Evolutionary conservation across 2,888 invertebrate genomes (phyloP), one percentile per base, ranked within the genome.

Genomic region (Melipona beecheii): DNA sequence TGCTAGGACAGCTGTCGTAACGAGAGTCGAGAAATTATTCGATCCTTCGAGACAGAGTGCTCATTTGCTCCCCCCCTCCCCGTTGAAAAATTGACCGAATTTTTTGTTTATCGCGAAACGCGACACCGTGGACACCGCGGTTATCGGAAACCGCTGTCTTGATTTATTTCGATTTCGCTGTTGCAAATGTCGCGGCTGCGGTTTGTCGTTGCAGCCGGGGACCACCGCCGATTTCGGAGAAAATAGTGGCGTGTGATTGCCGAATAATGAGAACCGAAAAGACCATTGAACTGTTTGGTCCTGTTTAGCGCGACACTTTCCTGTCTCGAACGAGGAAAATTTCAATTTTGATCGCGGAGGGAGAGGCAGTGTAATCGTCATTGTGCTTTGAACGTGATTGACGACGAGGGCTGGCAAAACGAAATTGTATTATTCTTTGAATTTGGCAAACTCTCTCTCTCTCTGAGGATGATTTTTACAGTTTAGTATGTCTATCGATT

Each of bases 111-210:
- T 69, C 72, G 74, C 1, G 27, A 27, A 15, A 36, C 31, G 21
- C 19, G 43, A 49, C 24, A 64, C 64, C 31, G 64, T 65, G 58
- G 66, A 66, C 52, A 36, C 19, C 21, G 68, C 54, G 62, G 74
- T 72, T 80, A 77, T 84, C 52, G 78, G 71, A 77, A 77, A 62
- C 64, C 60, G 68, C 50, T 31, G 62, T 65, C 75, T 84, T 86
- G 68, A 87, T 87, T 86, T 84, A 84, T 82, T 79, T 68, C 68
- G 73, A 68, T 60, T 72, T 56, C 27, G 24, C 21, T 15, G 9
- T 50, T 69, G 11, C 24, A 43, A 79, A 68, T 31, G 36, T 36
- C 50, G 64, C 36, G 49, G 17, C 43, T n/a, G 66, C 21, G 66
- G 60, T 52, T 24, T 27, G 52, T 17, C 24, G 43, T 50, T 60